Percentiles rank a stretch among this genome's conserved stretches.
Evolutionary conservation across 2,113 vertebrate genomes (phyloP).

Genomic region (Aegotheles bennettii): DNA sequence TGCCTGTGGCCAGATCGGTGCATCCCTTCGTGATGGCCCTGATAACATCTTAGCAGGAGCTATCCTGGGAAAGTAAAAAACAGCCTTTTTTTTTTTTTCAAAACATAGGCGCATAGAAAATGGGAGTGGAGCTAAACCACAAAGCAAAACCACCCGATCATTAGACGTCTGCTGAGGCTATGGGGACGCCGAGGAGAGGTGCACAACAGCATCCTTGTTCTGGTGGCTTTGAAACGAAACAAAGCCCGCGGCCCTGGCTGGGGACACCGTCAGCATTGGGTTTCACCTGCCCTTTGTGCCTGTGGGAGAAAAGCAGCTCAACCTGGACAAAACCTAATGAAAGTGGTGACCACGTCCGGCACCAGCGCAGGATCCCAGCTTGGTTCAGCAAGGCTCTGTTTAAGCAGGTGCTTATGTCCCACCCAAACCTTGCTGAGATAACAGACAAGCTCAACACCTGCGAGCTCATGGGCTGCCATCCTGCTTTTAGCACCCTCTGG

Average conservation of each 20-base stretch:
- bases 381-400: background rate
- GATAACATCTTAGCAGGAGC: background rate
- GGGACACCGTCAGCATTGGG: background rate
- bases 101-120: background rate
- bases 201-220: slow-evolving; percentile 44
- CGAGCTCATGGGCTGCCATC: background rate
- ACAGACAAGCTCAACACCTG: background rate
- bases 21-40: background rate
- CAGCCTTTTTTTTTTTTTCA: background rate
- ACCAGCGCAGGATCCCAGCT: background rate
- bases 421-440: background rate
- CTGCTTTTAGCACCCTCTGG: background rate
- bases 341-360: background rate
- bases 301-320: slow-evolving; percentile 10
- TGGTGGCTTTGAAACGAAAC: background rate
- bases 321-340: background rate
- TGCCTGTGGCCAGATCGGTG: background rate
- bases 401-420: background rate
- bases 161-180: background rate
- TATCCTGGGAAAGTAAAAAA: slow-evolving; percentile 31
- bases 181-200: background rate
- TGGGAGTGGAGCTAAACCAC: background rate
- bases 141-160: background rate
- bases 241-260: background rate
- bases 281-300: slow-evolving; percentile 32